Evolutionary conservation across 2,888 invertebrate genomes (phyloP).

Genomic region (Marronus borbonicus): DNA sequence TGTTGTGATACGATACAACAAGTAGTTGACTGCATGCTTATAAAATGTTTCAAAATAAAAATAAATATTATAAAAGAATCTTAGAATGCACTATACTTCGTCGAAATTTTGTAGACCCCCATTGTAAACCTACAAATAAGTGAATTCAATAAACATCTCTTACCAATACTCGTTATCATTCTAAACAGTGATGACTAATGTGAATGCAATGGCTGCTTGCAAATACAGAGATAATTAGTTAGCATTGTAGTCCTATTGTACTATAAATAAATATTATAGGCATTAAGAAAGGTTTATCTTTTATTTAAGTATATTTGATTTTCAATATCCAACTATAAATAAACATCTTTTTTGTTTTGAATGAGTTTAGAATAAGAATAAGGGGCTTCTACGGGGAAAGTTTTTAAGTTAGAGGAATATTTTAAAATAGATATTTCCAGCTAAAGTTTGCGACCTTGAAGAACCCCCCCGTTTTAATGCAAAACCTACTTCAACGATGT

Average conservation of each 20-base stretch:
- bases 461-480: background rate
- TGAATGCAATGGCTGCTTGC: conserved; percentile 33
- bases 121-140: conserved; percentile 64
- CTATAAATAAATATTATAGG: too few species aligned
- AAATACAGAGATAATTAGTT: conserved; percentile 20
- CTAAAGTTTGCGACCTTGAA: conserved; percentile 25
- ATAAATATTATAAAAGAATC: conserved; percentile 48
- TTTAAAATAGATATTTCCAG: background rate
- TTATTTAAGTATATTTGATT: too few species aligned
- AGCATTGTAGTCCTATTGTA: too few species aligned
- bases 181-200: conserved; percentile 41
- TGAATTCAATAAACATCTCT: background rate
- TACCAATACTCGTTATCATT: conserved; percentile 2
- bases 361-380: too few species aligned
- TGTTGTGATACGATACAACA: conserved; percentile 56
- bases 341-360: too few species aligned
- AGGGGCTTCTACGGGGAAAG: too few species aligned
- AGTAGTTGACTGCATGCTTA: conserved; percentile 56
- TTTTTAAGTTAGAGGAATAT: too few species aligned
- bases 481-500: conserved; percentile 7
- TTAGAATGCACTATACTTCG: conserved; percentile 60
- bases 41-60: conserved; percentile 56
- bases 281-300: too few species aligned
- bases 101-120: conserved; percentile 63
- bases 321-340: too few species aligned